Evolutionary conservation across 2,113 vertebrate genomes (phyloP).

Genomic region (Solea solea): DNA sequence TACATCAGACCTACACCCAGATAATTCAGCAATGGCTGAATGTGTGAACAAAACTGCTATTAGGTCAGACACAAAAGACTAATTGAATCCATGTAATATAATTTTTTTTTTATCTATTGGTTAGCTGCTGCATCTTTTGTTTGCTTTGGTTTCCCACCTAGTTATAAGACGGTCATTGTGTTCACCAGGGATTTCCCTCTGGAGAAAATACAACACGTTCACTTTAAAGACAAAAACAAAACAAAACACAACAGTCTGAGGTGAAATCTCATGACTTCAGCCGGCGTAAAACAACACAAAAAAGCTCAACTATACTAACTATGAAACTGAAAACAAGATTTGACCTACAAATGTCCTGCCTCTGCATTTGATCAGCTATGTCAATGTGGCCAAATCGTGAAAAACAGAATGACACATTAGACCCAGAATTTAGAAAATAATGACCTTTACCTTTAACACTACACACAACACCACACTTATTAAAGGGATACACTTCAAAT

Average conservation of each 20-base stretch:
- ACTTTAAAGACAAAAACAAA: background rate
- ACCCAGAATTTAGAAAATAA: too few relatives aligned
- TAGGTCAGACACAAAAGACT: constrained; percentile 31
- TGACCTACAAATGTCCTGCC: too few relatives aligned
- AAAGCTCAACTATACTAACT: background rate
- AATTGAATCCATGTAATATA: constrained; percentile 37
- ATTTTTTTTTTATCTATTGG: constrained; percentile 18
- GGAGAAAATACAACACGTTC: constrained; percentile 27
- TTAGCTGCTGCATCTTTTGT: constrained; percentile 45
- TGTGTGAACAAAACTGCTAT: constrained; percentile 29
- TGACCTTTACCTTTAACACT: too few relatives aligned
- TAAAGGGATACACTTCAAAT: too few relatives aligned
- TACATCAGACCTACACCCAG: constrained; percentile 56
- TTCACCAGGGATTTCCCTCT: constrained; percentile 3
- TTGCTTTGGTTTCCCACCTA: constrained; percentile 62
- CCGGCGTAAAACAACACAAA: constrained; percentile 9
- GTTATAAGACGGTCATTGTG: constrained; percentile 48
- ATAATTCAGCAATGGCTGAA: constrained; percentile 16
- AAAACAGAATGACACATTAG: too few relatives aligned
- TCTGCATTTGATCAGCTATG: too few relatives aligned
- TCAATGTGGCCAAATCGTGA: too few relatives aligned
- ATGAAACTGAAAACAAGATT: too few relatives aligned
- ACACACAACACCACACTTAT: too few relatives aligned
- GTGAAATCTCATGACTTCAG: background rate
- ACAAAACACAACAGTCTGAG: too few relatives aligned